These are phyloP conservation scores for Tyrannus savana DNA, from an alignment of 2,113 vertebrate genomes.

Conservation along the genomic window DNA sequence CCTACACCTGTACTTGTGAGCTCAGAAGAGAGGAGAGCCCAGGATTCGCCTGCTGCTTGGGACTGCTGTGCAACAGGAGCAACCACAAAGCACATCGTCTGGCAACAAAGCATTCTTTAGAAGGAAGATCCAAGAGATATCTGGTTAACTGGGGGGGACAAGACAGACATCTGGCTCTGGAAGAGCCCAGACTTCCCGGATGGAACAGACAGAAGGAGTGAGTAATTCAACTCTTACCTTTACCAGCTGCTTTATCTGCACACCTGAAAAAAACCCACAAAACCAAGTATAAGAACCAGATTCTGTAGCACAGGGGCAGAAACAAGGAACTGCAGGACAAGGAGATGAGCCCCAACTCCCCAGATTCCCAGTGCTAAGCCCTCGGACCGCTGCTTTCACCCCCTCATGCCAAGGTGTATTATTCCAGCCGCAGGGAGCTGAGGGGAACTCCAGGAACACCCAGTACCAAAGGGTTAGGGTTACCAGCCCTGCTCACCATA, in stretches of 20 bases:
- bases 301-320: accelerated
- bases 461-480: too few species aligned
- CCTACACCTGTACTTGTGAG: background rate
- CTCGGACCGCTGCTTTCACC: accelerated
- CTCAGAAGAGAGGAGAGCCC: background rate
- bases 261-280: slow-evolving; percentile 66
- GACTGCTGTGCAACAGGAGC: background rate
- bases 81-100: accelerated
- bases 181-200: background rate
- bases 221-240: slow-evolving; percentile 73
- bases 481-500: accelerated
- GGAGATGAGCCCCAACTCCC: background rate
- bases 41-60: background rate
- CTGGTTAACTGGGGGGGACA: background rate
- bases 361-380: accelerated
- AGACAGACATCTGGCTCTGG: background rate
- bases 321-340: background rate
- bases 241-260: slow-evolving; percentile 71
- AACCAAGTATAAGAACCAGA: background rate
- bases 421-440: background rate
- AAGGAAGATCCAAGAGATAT: background rate
- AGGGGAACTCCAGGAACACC: accelerated
- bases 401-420: too few species aligned
- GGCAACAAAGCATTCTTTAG: background rate
- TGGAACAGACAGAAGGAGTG: background rate